These are phyloP conservation scores for Aproaerema taeniolella DNA, from an alignment of 2,888 invertebrate species.

Conservation along the genomic window DNA sequence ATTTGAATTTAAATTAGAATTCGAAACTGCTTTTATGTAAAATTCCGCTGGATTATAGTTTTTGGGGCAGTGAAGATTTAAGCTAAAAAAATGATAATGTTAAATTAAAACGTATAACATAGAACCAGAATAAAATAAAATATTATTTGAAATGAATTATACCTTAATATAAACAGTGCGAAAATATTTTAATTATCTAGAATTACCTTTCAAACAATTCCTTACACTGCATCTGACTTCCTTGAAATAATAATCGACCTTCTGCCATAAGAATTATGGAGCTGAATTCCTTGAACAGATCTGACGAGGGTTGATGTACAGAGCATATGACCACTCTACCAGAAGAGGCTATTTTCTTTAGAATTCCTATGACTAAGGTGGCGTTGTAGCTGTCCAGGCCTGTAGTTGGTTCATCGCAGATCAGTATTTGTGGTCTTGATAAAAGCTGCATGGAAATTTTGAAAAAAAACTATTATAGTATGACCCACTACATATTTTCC, in stretches of 20 bases:
- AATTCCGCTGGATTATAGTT: constrained; percentile 93
- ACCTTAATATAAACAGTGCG: not conserved
- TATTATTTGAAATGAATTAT: too few species aligned
- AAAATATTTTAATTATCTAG: constrained; percentile 10
- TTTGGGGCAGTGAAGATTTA: constrained; percentile 81
- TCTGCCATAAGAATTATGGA: constrained; percentile 85
- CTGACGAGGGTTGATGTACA: constrained; percentile 93
- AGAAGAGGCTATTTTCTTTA: constrained; percentile 77
- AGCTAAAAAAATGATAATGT: constrained; percentile 48
- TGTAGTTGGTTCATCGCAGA: constrained; percentile 96
- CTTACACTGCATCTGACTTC: constrained; percentile 80
- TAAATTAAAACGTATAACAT: not conserved
- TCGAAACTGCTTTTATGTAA: constrained; percentile 79
- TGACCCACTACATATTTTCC: not conserved
- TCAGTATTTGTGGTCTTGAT: constrained; percentile 90
- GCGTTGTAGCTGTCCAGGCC: constrained; percentile 95
- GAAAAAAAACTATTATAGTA: not conserved
- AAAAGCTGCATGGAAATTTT: constrained; percentile 77
- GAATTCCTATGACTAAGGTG: constrained; percentile 82
- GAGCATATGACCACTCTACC: constrained; percentile 90
- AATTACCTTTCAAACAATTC: constrained; percentile 82
- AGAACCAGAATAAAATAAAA: not conserved
- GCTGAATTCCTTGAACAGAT: constrained; percentile 87
- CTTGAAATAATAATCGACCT: constrained; percentile 87
- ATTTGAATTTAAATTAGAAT: constrained; percentile 22